Evolutionary conservation across 2,113 vertebrate genomes (phyloP), one percentile per base, ranked within the genome.

Genomic region (Passer domesticus): DNA sequence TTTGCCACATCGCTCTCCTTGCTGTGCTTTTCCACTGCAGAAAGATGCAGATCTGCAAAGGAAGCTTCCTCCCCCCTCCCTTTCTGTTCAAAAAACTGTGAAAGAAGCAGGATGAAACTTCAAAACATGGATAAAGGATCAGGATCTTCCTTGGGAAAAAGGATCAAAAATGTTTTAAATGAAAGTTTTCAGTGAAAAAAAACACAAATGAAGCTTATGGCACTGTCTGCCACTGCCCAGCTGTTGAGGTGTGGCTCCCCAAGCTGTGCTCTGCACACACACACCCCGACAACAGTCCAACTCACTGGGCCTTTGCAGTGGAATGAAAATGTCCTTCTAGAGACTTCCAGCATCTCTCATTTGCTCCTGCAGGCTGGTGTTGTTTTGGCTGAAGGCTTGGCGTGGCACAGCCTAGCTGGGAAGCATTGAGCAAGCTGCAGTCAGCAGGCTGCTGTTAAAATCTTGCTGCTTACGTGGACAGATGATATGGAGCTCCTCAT

Each of bases 381-480:
- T 58, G 41, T 53, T 66, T 35, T 67, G 82, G 63, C 59, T 72
- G 82, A 50, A 67, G 68, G 17, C 7, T 1, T 68, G 88, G 31
- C 7, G 53, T 58, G 81, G 66, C 3, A 17, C 77, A 50, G 20
- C 24, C 9, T 2, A 56, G 70, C 27, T 59, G 75, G 68, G 63
- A 59, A 52, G 43, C 27, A 1, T 6, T 55, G 83, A 25, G 93
- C 86, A 74, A 93, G 59, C 67, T n/a, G 47, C 70, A 44, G 41
- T 56, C 89, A 87, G 78, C 87, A 78, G 69, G 76, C 43, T 74
- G 59, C 81, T 91, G 52, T 73, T 91, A 47, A 78, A 31, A 80
- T 83, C 84, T 50, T 23, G 50, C 55, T 83, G 77, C 46, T 92
- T n/a, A 7, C 0, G 0, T 23, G 90, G 44, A 17, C 4, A 24